These are phyloP conservation scores for Micoletzkya japonica DNA, from an alignment of 2,888 invertebrate species.

Conservation along the genomic window DNA sequence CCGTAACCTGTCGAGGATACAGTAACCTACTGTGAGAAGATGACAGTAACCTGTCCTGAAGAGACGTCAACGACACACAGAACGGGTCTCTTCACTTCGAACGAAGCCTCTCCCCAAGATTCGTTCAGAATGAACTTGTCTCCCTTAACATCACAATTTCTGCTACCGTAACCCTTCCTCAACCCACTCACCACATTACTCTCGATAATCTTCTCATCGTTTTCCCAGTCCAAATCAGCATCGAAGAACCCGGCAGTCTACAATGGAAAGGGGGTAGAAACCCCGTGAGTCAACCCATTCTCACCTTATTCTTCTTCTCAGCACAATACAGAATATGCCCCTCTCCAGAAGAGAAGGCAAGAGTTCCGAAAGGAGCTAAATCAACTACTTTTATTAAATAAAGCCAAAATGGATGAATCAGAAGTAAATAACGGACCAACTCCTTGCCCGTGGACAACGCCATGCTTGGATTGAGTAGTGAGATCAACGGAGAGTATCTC, in stretches of 20 bases:
- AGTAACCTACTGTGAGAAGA: constrained; percentile 25
- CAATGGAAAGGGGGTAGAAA: not conserved
- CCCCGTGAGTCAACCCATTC: not conserved
- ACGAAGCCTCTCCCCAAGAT: constrained; percentile 58
- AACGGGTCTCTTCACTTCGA: constrained; percentile 52
- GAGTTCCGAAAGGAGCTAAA: constrained; percentile 48
- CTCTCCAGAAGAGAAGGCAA: constrained; percentile 54
- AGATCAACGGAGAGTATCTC: constrained; percentile 48
- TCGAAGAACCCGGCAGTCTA: constrained; percentile 52
- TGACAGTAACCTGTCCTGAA: constrained; percentile 44
- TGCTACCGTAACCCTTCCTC: not conserved
- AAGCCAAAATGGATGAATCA: constrained; percentile 7
- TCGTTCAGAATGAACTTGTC: constrained; percentile 54
- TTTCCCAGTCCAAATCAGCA: constrained; percentile 57
- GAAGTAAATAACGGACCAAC: constrained; percentile 22
- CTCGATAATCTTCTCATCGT: constrained; percentile 53
- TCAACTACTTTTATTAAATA: constrained; percentile 13
- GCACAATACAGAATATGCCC: constrained; percentile 60
- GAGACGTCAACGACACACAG: constrained; percentile 54
- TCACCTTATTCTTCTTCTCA: constrained; percentile 46
- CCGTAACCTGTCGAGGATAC: constrained; percentile 45
- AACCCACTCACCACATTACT: constrained; percentile 41
- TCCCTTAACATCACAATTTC: constrained; percentile 40
- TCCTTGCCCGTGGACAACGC: constrained; percentile 41
- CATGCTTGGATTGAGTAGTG: constrained; percentile 53